Percentiles rank a stretch among this genome's conserved stretches.
Conservation (phyloP, 64 coral and sea anemone genomes). For the Montipora sp. region DNA sequence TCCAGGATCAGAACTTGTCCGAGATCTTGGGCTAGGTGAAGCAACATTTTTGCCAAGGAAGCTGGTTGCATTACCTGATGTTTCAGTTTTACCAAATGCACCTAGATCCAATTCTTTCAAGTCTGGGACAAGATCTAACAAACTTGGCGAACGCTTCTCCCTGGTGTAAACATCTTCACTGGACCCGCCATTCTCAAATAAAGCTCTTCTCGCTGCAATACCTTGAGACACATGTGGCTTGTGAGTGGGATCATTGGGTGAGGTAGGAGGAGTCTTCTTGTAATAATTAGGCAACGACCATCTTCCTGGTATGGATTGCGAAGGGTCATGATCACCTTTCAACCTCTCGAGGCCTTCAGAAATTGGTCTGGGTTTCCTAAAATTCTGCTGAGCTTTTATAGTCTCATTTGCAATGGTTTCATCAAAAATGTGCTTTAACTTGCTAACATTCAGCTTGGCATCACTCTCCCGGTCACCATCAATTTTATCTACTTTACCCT, state of each 20-base stretch:
- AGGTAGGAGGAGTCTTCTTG: constrained; percentile 65
- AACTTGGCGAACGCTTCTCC: constrained; percentile 76
- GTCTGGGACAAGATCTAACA: constrained; percentile 88
- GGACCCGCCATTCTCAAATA: constrained; percentile 73
- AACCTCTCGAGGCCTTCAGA: constrained; percentile 4
- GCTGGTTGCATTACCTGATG: background rate
- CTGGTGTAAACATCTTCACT: constrained; percentile 52
- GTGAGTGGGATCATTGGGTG: constrained; percentile 36
- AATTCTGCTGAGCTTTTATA: constrained; percentile 62
- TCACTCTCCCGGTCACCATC: background rate
- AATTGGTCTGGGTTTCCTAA: constrained; percentile 22
- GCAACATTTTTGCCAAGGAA: background rate
- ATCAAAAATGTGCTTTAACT: constrained; percentile 94
- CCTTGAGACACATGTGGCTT: constrained; percentile 87
- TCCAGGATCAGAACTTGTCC: constrained; percentile 70
- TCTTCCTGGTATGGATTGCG: constrained; percentile 21
- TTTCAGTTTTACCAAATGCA: background rate
- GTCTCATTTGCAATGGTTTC: constrained; percentile 78
- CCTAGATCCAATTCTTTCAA: constrained; percentile 38
- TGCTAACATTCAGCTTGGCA: constrained; percentile 69
- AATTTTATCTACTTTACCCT: constrained; percentile 35
- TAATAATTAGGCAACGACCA: constrained; percentile 94
- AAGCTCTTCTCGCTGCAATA: constrained; percentile 83
- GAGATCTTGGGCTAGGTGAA: constrained; percentile 14
- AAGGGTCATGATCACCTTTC: constrained; percentile 39